phyloP scores from a whole-genome alignment of 2,113 vertebrate species.

The Hyperopisus bebe region DNA sequence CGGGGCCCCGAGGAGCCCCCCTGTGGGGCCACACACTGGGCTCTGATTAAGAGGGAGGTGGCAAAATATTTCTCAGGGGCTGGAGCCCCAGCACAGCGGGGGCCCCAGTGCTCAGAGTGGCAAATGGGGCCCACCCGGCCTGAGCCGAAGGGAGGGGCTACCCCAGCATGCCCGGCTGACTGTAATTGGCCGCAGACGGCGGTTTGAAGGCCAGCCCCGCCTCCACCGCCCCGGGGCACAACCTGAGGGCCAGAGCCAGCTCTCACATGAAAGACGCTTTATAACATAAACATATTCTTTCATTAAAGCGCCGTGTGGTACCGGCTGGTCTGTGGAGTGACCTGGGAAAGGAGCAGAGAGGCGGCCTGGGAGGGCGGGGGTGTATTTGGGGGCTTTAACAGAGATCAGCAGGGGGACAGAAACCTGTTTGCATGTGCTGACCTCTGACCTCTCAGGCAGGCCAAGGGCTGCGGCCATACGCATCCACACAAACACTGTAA shows the following conservation, averaged over 20 bases:
- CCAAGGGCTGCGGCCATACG: neutral
- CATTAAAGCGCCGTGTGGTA: conserved; percentile 16
- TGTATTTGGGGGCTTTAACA: neutral
- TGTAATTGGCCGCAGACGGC: conserved; percentile 51
- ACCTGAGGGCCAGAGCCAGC: neutral
- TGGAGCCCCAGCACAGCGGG: conserved; percentile 35
- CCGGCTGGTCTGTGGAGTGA: neutral
- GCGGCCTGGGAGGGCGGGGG: neutral
- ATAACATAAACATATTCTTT: conserved; percentile 24
- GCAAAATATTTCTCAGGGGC: conserved; percentile 58
- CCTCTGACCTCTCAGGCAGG: neutral
- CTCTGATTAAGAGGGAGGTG: conserved; percentile 39
- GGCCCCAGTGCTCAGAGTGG: conserved; percentile 22
- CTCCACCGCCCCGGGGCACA: conserved; percentile 9
- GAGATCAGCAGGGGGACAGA: conserved; percentile 6
- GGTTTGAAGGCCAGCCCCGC: neutral
- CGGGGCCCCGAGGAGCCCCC: conserved; percentile 37
- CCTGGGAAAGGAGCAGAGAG: neutral
- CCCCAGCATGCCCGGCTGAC: conserved; percentile 17
- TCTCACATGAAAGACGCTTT: conserved; percentile 28
- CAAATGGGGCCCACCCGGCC: conserved; percentile 37
- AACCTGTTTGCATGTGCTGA: neutral
- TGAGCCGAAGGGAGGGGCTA: conserved; percentile 26
- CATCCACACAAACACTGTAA: neutral
- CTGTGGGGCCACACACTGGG: conserved; percentile 54